A percentile compares a stretch with the other conserved stretches of the same genome.
phyloP scores from a whole-genome alignment of 2,888 invertebrate genomes.

The Lepidocyrtoides sp. region DNA sequence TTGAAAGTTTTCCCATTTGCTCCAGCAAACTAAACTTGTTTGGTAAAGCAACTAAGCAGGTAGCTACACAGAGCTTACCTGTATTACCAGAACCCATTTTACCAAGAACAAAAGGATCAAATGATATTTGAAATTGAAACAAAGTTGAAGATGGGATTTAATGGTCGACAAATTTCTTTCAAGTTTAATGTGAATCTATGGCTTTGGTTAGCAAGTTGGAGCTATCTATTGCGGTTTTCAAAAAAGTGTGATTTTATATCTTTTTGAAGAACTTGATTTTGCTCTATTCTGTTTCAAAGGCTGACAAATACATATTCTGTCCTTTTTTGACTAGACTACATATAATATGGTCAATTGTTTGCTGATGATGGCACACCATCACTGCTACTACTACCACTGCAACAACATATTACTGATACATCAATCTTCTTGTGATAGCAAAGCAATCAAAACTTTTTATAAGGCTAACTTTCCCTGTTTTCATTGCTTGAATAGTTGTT shows the following conservation, averaged over 20 bases:
- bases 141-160: slow-evolving; percentile 6
- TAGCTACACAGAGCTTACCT: neutral
- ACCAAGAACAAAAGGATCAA: neutral
- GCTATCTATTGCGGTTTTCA: neutral
- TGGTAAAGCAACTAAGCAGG: neutral
- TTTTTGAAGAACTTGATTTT: neutral
- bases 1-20: neutral
- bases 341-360: slow-evolving; percentile 53
- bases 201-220: neutral
- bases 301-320: slow-evolving; percentile 50
- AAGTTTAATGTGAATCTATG: neutral
- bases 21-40: neutral
- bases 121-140: neutral
- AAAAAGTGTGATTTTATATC: neutral
- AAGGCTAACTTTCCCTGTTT: slow-evolving; percentile 58
- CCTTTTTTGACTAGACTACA: slow-evolving; percentile 46
- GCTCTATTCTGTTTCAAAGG: too few relatives aligned
- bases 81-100: neutral
- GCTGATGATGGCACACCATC: neutral
- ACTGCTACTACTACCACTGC: too few relatives aligned
- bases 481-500: slow-evolving; percentile 20
- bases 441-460: slow-evolving; percentile 71
- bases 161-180: neutral
- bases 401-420: too few relatives aligned
- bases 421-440: slow-evolving; percentile 57